These are phyloP conservation scores for Ellobium chinense DNA, from an alignment of 2,888 invertebrate genomes.

Conservation along the genomic window DNA sequence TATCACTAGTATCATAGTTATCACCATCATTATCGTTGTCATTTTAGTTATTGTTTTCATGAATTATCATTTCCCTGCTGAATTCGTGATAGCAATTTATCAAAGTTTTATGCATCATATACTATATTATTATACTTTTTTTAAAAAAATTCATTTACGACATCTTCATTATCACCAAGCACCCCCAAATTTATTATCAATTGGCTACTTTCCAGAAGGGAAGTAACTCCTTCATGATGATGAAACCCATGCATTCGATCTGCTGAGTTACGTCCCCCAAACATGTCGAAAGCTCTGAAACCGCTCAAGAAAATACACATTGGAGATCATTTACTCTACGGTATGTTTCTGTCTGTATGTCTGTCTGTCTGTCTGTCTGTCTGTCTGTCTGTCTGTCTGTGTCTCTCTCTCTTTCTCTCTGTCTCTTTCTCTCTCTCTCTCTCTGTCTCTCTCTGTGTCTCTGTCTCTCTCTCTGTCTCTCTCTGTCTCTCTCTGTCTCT, in stretches of 20 bases:
- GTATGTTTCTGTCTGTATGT: not conserved
- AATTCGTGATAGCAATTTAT: too few relatives aligned
- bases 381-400: not conserved
- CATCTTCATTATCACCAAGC: too few relatives aligned
- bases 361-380: not conserved
- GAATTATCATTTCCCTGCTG: too few relatives aligned
- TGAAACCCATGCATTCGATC: not conserved
- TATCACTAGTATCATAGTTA: too few relatives aligned
- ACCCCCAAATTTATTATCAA: too few relatives aligned
- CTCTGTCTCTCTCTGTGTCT: not conserved
- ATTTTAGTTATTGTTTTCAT: too few relatives aligned
- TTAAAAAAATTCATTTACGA: too few relatives aligned
- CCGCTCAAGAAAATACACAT: slow-evolving; percentile 37
- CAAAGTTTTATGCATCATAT: too few relatives aligned
- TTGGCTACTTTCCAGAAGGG: not conserved
- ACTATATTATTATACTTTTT: too few relatives aligned
- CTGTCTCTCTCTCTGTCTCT: not conserved
- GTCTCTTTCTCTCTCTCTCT: not conserved
- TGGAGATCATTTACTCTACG: slow-evolving; percentile 37
- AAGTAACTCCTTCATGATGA: not conserved
- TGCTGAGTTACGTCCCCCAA: not conserved
- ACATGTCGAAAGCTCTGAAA: slow-evolving; percentile 37
- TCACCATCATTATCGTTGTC: too few relatives aligned
- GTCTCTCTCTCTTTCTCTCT: not conserved
- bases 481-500: not conserved